Percentiles rank a stretch among this genome's conserved stretches.
Conservation (phyloP, 2,113 vertebrate genomes). For the Varanus salvator region DNA sequence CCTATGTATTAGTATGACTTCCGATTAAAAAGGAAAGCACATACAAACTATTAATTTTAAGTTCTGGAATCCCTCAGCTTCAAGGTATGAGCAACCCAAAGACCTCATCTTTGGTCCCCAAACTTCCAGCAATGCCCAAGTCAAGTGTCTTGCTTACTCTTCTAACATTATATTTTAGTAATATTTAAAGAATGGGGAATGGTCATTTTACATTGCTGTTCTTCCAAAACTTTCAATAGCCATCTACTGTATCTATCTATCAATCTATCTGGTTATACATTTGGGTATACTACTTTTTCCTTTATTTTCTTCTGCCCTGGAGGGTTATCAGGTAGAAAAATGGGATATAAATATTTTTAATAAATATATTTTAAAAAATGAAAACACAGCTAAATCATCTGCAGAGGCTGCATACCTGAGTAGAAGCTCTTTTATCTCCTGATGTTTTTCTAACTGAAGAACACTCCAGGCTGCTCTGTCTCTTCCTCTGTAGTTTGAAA, state of each 20-base stretch:
- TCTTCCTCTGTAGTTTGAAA: not conserved
- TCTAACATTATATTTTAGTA: not conserved
- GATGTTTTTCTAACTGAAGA: not conserved
- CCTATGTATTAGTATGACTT: not conserved
- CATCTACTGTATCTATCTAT: not conserved
- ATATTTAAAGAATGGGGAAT: not conserved
- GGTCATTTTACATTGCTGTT: not conserved
- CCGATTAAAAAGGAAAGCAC: not conserved
- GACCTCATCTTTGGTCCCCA: not conserved
- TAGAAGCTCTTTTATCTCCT: not conserved
- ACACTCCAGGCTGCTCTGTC: not conserved
- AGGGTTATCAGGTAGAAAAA: not conserved
- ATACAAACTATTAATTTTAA: not conserved
- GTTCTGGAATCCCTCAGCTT: not conserved
- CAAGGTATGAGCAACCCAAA: not conserved
- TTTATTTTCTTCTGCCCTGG: not conserved
- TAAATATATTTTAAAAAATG: not conserved
- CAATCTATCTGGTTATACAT: no score
- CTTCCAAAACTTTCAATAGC: not conserved
- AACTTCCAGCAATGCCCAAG: not conserved
- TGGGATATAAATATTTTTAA: not conserved
- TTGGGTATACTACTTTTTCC: not conserved
- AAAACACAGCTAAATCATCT: not conserved
- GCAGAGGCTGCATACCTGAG: not conserved
- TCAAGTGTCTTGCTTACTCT: no score